Conservation (phyloP, 2,113 vertebrate genomes). For the Mormyrus lacerda region DNA sequence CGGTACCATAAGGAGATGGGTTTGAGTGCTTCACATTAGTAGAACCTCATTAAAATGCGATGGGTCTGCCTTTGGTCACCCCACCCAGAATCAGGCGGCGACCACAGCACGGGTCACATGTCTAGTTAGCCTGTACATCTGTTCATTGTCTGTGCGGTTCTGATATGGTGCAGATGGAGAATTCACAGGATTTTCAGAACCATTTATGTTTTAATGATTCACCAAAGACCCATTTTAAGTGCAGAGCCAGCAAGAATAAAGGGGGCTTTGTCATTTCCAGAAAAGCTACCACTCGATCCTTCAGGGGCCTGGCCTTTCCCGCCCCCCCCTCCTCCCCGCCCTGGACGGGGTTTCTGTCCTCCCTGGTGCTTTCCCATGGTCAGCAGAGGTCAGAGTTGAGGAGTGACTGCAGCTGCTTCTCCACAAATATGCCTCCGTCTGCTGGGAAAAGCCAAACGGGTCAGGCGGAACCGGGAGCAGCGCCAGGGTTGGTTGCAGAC, state of each 20-base stretch:
- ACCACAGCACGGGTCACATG: not conserved
- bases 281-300: not conserved
- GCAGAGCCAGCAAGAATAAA: not conserved
- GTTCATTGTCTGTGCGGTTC: not conserved
- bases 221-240: not conserved
- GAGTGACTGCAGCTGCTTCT: conserved; percentile 10
- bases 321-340: not conserved
- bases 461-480: not conserved
- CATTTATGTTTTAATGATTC: not conserved
- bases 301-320: not conserved
- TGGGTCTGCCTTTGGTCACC: not conserved
- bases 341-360: not conserved
- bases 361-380: conserved; percentile 4
- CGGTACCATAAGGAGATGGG: not conserved
- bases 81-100: not conserved
- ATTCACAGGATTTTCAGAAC: not conserved
- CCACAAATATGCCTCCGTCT: not conserved
- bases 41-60: not conserved
- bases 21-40: not conserved
- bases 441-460: not conserved
- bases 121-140: not conserved
- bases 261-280: not conserved
- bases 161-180: not conserved
- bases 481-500: not conserved
- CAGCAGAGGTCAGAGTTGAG: not conserved